Percentiles rank a stretch among this genome's conserved stretches.
These are phyloP conservation scores for Pseudobourletiella spinata DNA, from an alignment of 1,140 invertebrate species.

Conservation along the genomic window DNA sequence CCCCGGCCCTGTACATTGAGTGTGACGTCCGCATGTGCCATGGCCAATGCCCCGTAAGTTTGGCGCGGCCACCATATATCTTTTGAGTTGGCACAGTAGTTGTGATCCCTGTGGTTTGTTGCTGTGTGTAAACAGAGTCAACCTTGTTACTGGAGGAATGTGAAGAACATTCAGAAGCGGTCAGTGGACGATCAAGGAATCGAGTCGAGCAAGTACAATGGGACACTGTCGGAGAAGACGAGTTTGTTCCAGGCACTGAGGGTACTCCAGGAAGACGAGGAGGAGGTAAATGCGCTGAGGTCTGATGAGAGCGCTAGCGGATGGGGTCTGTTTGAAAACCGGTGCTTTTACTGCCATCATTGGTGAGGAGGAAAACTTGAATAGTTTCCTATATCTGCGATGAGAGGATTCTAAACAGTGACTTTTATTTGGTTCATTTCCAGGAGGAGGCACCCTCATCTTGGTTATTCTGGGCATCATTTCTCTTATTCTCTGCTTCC, in stretches of 20 bases:
- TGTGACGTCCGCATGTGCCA: conserved; percentile 93
- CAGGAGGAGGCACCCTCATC: conserved; percentile 31
- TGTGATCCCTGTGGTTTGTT: too few relatives aligned
- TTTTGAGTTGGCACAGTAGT: neutral
- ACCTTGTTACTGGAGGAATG: conserved; percentile 83
- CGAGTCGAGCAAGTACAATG: conserved; percentile 15
- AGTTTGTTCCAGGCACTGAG: conserved; percentile 78
- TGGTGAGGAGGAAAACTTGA: too few relatives aligned
- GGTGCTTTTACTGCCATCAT: conserved; percentile 64
- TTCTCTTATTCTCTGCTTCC: conserved; percentile 34
- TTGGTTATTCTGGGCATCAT: conserved; percentile 27
- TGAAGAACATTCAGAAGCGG: conserved; percentile 63
- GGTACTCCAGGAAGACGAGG: conserved; percentile 76
- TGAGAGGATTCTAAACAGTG: neutral
- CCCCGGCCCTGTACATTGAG: conserved; percentile 85
- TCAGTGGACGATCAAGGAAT: conserved; percentile 41
- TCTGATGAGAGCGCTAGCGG: conserved; percentile 39
- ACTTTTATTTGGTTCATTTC: conserved; percentile 6
- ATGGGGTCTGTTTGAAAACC: conserved; percentile 50
- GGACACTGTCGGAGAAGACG: conserved; percentile 68
- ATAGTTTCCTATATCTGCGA: too few relatives aligned
- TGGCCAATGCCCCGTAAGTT: conserved; percentile 75
- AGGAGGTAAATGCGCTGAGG: conserved; percentile 48
- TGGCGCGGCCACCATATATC: too few relatives aligned
- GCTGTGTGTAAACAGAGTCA: conserved; percentile 80